A percentile compares a stretch with the other conserved stretches of the same genome.
Conservation (phyloP, 64 coral and sea anemone genomes). For the Catalaphyllia jardinei region DNA sequence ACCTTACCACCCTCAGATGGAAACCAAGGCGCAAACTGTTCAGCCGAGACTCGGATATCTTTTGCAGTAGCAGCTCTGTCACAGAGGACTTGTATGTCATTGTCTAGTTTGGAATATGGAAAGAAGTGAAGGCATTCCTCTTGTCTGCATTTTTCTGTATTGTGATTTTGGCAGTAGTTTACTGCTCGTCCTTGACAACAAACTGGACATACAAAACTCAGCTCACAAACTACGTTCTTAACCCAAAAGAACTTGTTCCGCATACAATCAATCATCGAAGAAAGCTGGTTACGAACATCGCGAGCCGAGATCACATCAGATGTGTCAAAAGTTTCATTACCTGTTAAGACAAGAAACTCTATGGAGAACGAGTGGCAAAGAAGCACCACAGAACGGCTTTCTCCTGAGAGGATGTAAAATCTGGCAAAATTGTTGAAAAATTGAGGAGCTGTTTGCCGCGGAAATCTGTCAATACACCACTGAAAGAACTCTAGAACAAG, state of each 20-base stretch:
- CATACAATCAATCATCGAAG: background rate
- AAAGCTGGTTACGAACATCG: background rate
- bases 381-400: slow-evolving; percentile 1
- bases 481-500: background rate
- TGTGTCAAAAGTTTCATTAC: background rate
- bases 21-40: no score
- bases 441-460: background rate
- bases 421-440: background rate
- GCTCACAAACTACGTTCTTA: background rate
- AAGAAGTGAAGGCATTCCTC: no score
- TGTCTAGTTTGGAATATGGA: no score
- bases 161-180: no score
- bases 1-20: no score
- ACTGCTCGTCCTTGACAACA: background rate
- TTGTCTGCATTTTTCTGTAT: no score
- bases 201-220: background rate
- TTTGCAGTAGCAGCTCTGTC: no score
- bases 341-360: slow-evolving; percentile 12
- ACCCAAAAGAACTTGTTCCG: background rate
- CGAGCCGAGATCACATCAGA: background rate
- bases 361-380: background rate
- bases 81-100: no score
- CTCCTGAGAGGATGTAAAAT: background rate
- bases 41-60: no score
- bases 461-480: background rate